Evolutionary conservation across 2,797 vertebrate species (phyloP).

Genomic region (Rachycentron canadum): DNA sequence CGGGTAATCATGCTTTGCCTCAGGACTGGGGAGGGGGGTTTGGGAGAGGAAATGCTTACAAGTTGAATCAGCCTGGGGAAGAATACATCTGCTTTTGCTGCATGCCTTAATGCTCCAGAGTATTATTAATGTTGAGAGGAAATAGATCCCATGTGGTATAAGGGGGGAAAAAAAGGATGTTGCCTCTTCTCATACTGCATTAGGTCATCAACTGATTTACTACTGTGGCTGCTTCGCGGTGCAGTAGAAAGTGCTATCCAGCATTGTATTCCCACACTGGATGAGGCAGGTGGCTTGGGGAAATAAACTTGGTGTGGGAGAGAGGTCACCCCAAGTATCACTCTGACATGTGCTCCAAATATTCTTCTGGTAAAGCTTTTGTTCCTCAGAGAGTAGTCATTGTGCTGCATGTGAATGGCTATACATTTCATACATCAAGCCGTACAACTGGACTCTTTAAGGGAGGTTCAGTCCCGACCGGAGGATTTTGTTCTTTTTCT

Average conservation of each 20-base stretch:
- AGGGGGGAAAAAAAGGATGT: slow-evolving; percentile 49
- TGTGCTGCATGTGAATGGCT: slow-evolving; percentile 6
- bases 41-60: slow-evolving; percentile 77
- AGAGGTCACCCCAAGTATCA: slow-evolving; percentile 52
- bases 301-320: slow-evolving; percentile 62
- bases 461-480: not conserved
- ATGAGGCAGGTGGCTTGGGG: slow-evolving; percentile 70
- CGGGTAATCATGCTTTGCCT: slow-evolving; percentile 84
- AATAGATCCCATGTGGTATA: slow-evolving; percentile 83
- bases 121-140: slow-evolving; percentile 82
- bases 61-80: slow-evolving; percentile 81
- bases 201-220: slow-evolving; percentile 79
- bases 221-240: slow-evolving; percentile 55
- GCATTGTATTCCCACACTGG: slow-evolving; percentile 65
- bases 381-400: slow-evolving; percentile 31
- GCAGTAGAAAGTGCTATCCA: slow-evolving; percentile 47
- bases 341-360: slow-evolving; percentile 57
- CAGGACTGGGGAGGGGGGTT: slow-evolving; percentile 65
- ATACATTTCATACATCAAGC: slow-evolving; percentile 35
- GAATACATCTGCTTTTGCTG: slow-evolving; percentile 83
- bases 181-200: slow-evolving; percentile 76
- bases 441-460: slow-evolving; percentile 9
- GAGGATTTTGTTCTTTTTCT: not conserved
- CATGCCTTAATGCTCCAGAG: slow-evolving; percentile 82
- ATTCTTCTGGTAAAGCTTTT: slow-evolving; percentile 35